Evolutionary conservation across 2,888 invertebrate genomes (phyloP).

Genomic region (Cactoblastis cactorum): DNA sequence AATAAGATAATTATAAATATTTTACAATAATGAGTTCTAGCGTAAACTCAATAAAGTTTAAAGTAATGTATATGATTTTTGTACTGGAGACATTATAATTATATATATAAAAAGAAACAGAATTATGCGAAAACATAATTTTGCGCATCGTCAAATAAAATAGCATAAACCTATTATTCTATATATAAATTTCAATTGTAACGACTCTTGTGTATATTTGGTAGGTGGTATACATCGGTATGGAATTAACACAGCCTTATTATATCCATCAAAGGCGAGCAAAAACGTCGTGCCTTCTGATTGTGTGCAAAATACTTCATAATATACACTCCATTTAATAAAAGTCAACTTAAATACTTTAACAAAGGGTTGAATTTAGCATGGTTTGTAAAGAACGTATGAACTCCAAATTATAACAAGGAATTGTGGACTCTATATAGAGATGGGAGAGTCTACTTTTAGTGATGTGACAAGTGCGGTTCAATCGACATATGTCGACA

Average conservation of each 20-base stretch:
- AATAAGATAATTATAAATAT: too few species aligned
- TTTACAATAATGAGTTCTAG: too few species aligned
- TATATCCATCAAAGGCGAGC: constrained; percentile 50
- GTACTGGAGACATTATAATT: too few species aligned
- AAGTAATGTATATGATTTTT: too few species aligned
- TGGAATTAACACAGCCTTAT: constrained; percentile 47
- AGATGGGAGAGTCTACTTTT: constrained; percentile 16
- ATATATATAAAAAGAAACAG: too few species aligned
- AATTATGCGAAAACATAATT: too few species aligned
- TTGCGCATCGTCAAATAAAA: too few species aligned
- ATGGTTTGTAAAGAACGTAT: neutral
- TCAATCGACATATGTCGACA: constrained; percentile 37
- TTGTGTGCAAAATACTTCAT: constrained; percentile 62
- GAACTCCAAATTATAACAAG: neutral
- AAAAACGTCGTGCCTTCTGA: constrained; percentile 58
- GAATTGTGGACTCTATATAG: constrained; percentile 8
- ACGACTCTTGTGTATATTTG: constrained; percentile 16
- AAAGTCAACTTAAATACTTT: constrained; percentile 30
- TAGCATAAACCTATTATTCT: too few species aligned
- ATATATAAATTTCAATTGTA: neutral
- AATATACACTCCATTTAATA: constrained; percentile 20
- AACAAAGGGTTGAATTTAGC: constrained; percentile 19
- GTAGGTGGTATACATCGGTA: constrained; percentile 40
- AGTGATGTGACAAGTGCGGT: neutral
- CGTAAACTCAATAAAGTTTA: too few species aligned